Conservation (phyloP, 1,140 invertebrate genomes). For the Luehdorfia chinensis region DNA sequence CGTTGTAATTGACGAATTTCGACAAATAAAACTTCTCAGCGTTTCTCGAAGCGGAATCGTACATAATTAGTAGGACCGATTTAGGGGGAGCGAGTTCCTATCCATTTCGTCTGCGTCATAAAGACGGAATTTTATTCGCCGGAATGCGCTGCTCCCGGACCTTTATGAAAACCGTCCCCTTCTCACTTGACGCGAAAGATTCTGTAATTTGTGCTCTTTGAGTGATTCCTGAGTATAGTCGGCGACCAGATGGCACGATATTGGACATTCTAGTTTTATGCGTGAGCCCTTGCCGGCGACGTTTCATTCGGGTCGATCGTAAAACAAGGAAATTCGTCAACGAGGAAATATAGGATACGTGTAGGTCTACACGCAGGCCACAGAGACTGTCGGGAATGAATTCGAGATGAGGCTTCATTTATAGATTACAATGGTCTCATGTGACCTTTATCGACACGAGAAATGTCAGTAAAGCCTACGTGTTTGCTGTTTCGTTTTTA, state of each 20-base stretch:
- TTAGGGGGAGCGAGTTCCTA: constrained; percentile 24
- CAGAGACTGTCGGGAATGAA: constrained; percentile 13
- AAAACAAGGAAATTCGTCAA: constrained; percentile 43
- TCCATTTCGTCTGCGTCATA: constrained; percentile 26
- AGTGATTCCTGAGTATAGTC: no score
- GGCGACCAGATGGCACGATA: constrained; percentile 65
- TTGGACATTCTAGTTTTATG: constrained; percentile 62
- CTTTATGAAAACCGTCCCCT: constrained; percentile 60
- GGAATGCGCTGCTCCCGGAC: constrained; percentile 31
- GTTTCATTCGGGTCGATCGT: constrained; percentile 28
- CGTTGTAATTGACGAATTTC: no score
- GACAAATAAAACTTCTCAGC: constrained; percentile 42
- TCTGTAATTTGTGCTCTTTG: constrained; percentile 56
- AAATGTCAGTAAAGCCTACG: constrained; percentile 5
- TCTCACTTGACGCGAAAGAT: constrained; percentile 39
- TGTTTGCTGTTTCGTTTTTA: constrained; percentile 1
- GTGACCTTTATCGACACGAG: constrained; percentile 10
- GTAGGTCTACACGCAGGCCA: constrained; percentile 1
- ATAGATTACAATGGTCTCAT: constrained; percentile 7
- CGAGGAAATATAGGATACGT: constrained; percentile 16
- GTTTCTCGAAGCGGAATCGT: constrained; percentile 32
- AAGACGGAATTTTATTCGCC: constrained; percentile 55
- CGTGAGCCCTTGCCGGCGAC: constrained; percentile 31
- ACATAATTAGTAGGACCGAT: constrained; percentile 50
- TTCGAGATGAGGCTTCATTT: constrained; percentile 16